Evolutionary conservation across 2,888 invertebrate genomes (phyloP).

Genomic region (Hoplodrina ambigua): DNA sequence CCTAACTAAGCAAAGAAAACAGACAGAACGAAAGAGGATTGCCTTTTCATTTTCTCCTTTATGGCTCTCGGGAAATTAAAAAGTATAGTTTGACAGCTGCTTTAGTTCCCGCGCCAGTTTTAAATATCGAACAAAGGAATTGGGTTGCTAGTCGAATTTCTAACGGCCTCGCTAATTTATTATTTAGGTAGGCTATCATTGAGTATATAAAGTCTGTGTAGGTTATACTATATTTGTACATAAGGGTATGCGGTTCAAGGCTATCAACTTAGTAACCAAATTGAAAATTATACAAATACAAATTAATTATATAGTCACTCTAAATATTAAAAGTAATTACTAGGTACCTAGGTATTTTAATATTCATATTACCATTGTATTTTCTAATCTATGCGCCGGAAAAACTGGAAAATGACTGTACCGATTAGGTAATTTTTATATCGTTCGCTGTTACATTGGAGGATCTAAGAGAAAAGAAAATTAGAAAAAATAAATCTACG

Average conservation of each 20-base stretch:
- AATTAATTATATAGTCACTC: too few species aligned
- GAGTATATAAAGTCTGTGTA: not conserved
- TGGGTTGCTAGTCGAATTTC: constrained; percentile 29
- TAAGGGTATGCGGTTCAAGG: not conserved
- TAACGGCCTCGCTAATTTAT: constrained; percentile 15
- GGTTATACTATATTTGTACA: not conserved
- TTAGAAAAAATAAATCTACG: too few species aligned
- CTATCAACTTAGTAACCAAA: not conserved
- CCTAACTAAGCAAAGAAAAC: constrained; percentile 16
- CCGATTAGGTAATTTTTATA: too few species aligned
- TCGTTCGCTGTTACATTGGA: too few species aligned
- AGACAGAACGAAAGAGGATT: constrained; percentile 13
- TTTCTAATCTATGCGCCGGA: too few species aligned
- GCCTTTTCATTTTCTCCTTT: not conserved
- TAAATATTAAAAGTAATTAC: too few species aligned
- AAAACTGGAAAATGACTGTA: too few species aligned
- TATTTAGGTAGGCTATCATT: not conserved
- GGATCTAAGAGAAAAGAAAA: too few species aligned
- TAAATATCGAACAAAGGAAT: constrained; percentile 42
- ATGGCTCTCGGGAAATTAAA: constrained; percentile 26
- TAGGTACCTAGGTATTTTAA: too few species aligned
- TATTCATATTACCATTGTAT: too few species aligned
- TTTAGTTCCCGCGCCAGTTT: constrained; percentile 39
- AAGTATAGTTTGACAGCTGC: constrained; percentile 39
- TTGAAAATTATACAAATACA: too few species aligned